Conservation (phyloP, 1,140 invertebrate species). For the Drosophila sproati region DNA sequence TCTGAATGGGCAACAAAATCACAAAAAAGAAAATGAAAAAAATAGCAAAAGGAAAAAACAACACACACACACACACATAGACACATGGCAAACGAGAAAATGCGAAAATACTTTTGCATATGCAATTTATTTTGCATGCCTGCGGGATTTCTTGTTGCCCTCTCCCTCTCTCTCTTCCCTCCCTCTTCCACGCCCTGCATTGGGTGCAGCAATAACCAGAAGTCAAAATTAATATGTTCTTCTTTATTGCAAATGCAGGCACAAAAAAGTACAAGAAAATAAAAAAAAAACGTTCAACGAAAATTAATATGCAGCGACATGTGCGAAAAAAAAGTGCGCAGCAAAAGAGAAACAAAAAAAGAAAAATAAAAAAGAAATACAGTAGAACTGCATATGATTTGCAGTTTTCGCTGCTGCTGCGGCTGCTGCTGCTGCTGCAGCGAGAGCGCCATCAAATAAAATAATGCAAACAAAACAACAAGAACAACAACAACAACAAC, state of each 20-base stretch:
- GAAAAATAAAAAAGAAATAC: conserved; percentile 20
- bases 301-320: conserved; percentile 82
- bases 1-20: conserved; percentile 58
- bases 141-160: conserved; percentile 41
- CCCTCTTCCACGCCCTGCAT: not conserved
- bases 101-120: conserved; percentile 72
- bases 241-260: conserved; percentile 78
- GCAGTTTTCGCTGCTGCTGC: conserved; percentile 68
- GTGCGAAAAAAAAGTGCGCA: conserved; percentile 56
- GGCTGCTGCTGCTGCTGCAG: conserved; percentile 11
- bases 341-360: conserved; percentile 34
- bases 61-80: conserved; percentile 11
- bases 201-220: conserved; percentile 74
- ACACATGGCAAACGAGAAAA: conserved; percentile 41
- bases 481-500: conserved; percentile 58
- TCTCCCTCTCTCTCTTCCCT: not conserved
- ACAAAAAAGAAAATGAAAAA: not conserved
- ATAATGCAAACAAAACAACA: conserved; percentile 74
- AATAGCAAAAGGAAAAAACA: conserved; percentile 1
- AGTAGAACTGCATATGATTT: conserved; percentile 66
- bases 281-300: conserved; percentile 37
- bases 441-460: conserved; percentile 57
- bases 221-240: conserved; percentile 83
- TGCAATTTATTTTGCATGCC: conserved; percentile 75
- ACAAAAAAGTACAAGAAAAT: conserved; percentile 45